Evolutionary conservation across 2,113 vertebrate genomes (phyloP), one percentile per base, ranked within the genome.

Genomic region (Chaetura pelagica): DNA sequence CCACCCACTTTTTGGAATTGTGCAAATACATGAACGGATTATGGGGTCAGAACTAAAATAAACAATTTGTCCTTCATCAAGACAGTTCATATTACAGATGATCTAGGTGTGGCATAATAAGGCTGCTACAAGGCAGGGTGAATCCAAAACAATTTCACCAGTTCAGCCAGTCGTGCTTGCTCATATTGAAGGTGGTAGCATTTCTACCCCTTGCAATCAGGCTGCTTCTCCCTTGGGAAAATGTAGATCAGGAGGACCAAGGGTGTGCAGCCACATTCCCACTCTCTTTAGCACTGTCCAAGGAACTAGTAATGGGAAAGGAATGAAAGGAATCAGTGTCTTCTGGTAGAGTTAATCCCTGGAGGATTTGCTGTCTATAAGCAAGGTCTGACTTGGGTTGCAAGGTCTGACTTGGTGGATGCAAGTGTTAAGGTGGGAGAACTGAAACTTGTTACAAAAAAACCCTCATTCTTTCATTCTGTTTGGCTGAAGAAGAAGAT

Each of bases 51-150:
- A 89, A 6, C 48, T 74, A 88, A 95, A 94, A 74, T 46, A 93
- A 94, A 84, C n/a, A 4, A 63, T 88, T 85, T 83, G 87, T 94
- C 90, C 90, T 84, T 97, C 92, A 86, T 81, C 72, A 48, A 79
- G 68, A n/a, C 48, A 77, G 52, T 59, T 94, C 75, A 40, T 40
- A 55, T 49, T 83, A 55, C 34, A 58, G 75, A 77, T 95, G 75
- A 64, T 83, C 63, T 88, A 81, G 90, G 88, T 54, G 90, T 84
- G 94, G 83, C 59, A 16, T 21, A 86, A 93, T 32, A 67, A 71
- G 67, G 75, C 85, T 87, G 69, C 87, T 89, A 49, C 61, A 84
- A 67, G 73, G 38, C 68, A 81, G 12, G 52, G 35, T 10, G 2
- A 71, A 77, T 42, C 67, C 78, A 73, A 79, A 88, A 62, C 32